phyloP scores from a whole-genome alignment of 2,888 invertebrate genomes.

The Cephus rjabovi region DNA sequence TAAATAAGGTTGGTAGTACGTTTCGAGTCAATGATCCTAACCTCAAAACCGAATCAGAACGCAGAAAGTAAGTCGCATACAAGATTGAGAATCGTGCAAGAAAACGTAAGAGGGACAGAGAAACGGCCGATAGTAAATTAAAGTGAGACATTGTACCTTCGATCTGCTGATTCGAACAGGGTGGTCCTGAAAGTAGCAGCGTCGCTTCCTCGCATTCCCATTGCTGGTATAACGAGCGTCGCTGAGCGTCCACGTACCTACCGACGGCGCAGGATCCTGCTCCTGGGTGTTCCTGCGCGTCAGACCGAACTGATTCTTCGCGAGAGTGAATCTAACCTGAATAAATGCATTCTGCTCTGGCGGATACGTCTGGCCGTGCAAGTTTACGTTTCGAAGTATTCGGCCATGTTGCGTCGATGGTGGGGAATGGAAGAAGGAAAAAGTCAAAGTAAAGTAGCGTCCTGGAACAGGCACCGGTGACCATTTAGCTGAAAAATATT shows the following conservation, averaged over 20 bases:
- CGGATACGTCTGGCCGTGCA: not conserved
- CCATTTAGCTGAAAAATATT: not conserved
- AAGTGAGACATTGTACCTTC: slow-evolving; percentile 50
- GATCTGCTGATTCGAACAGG: slow-evolving; percentile 44
- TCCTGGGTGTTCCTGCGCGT: slow-evolving; percentile 55
- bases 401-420: not conserved
- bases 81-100: slow-evolving; percentile 35
- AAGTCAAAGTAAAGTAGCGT: not conserved
- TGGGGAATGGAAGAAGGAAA: not conserved
- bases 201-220: slow-evolving; percentile 47
- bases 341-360: slow-evolving; percentile 49
- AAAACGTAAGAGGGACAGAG: slow-evolving; percentile 37
- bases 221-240: slow-evolving; percentile 53
- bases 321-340: slow-evolving; percentile 46
- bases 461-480: not conserved
- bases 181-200: slow-evolving; percentile 43
- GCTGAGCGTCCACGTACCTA: slow-evolving; percentile 20
- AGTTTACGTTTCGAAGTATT: not conserved
- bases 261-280: slow-evolving; percentile 11
- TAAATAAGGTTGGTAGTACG: too few species aligned
- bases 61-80: not conserved
- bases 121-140: slow-evolving; percentile 51
- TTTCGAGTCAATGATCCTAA: not conserved
- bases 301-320: slow-evolving; percentile 48
- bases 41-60: not conserved